Base-by-base conservation (phyloP, 1,140 invertebrate genomes). In the Palaemon carinicauda region DNA sequence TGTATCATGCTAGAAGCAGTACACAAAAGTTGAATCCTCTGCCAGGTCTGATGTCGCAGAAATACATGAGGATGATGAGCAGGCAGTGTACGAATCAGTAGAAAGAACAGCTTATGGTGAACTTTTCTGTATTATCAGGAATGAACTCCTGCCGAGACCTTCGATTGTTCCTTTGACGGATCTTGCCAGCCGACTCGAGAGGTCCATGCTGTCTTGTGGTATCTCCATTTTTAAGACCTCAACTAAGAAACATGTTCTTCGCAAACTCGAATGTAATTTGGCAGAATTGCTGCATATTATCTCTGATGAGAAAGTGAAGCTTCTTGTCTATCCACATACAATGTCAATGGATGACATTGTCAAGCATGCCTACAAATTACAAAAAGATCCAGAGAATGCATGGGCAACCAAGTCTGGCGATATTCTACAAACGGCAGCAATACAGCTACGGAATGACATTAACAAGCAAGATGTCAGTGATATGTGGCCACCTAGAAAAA, bases 111-210 rank as follows among this genome's bases (percentile, higher is more conserved):
- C n/a, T n/a, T n/a, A n/a, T n/a, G n/a, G n/a, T n/a, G n/a, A n/a
- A n/a, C n/a, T n/a, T n/a, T n/a, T n/a, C n/a, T n/a, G n/a, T 31
- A 15, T 80, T 33, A 60, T 80, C n/a, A 80, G 79, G 31, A 31
- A 60, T 10, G 79, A 80, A 27, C 53, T 80, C 9, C 15, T 56
- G 29, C 4, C 21, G n/a, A 79, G 53, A n/a, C 77, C 33, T 21
- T 31, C n/a, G 12, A 24, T 52, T 9, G 3, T 79, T 9, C 21
- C 17, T 4, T 51, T 79, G 50, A 79, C 77, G 21, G 77, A 79
- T 12, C 31, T 79, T 29, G 53, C 79, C 17, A 24, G n/a, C 21
- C 56, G 53, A 21, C 53, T 80, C 17, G 53, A 60, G 52, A 15
- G 3, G 14, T 0, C 0, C 0, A 56, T 80, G 2, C n/a, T 60